These are phyloP conservation scores for Drosophila sturtevanti DNA, from an alignment of 1,140 invertebrate genomes.

Conservation along the genomic window DNA sequence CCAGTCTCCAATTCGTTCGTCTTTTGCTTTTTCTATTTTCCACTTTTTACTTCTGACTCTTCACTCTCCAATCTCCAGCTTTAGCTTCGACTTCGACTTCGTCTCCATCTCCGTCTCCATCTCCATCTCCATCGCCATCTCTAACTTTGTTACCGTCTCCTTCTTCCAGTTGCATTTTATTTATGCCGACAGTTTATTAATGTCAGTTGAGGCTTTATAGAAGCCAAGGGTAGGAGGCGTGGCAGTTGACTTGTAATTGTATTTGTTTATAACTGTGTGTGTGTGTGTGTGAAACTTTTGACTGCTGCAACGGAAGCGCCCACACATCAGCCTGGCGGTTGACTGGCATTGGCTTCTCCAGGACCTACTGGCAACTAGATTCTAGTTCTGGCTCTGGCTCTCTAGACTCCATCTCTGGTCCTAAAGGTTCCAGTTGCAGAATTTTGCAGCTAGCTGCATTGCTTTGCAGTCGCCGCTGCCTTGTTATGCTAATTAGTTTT, in stretches of 20 bases:
- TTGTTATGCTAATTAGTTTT: conserved; percentile 81
- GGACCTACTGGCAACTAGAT: conserved; percentile 12
- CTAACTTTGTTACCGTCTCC: neutral
- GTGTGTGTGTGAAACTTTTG: conserved; percentile 57
- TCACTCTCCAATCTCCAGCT: neutral
- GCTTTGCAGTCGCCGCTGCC: conserved; percentile 49
- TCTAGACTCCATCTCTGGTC: conserved; percentile 20
- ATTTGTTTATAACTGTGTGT: conserved; percentile 64
- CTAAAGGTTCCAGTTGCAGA: conserved; percentile 9
- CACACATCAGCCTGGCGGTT: conserved; percentile 40
- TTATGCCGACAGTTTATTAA: conserved; percentile 80
- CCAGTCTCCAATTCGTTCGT: conserved; percentile 2
- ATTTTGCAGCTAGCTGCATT: conserved; percentile 4
- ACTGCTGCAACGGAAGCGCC: conserved; percentile 28
- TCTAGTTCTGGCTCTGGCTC: conserved; percentile 20
- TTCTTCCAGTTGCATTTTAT: conserved; percentile 65
- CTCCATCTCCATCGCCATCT: neutral
- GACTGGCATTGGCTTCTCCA: conserved; percentile 28
- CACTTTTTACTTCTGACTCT: conserved; percentile 8
- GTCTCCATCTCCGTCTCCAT: neutral
- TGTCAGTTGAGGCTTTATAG: conserved; percentile 40
- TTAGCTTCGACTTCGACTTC: conserved; percentile 11
- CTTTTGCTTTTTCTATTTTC: conserved; percentile 4
- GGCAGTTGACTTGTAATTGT: conserved; percentile 67
- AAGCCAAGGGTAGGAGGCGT: conserved; percentile 16